Evolutionary conservation across 2,888 invertebrate genomes (phyloP).

Genomic region (Caenorhabditis sp.): DNA sequence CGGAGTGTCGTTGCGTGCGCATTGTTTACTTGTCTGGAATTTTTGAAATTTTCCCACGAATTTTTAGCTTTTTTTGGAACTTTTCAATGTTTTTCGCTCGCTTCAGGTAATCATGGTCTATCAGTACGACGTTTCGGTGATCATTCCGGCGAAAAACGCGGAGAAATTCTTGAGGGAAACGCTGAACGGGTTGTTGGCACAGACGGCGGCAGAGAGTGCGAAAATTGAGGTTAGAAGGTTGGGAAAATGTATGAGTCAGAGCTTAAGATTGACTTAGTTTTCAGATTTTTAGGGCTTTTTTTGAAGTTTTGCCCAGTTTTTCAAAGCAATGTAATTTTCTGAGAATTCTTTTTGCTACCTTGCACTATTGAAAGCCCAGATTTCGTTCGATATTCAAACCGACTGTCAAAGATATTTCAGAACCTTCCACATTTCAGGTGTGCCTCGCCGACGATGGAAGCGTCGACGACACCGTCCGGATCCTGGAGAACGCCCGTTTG

Average conservation of each 20-base stretch:
- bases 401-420: not conserved
- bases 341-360: too few species aligned
- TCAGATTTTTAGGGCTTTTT: too few species aligned
- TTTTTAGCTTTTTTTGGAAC: not conserved
- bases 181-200: slow-evolving; percentile 72
- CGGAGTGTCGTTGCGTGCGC: slow-evolving; percentile 33
- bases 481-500: slow-evolving; percentile 47
- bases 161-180: slow-evolving; percentile 71
- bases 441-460: slow-evolving; percentile 79
- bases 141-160: slow-evolving; percentile 78
- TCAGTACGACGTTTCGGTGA: slow-evolving; percentile 66
- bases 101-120: slow-evolving; percentile 11
- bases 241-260: too few species aligned
- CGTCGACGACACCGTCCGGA: slow-evolving; percentile 70
- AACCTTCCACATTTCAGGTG: slow-evolving; percentile 63
- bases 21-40: slow-evolving; percentile 8
- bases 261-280: too few species aligned
- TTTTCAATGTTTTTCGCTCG: not conserved
- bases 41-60: not conserved
- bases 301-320: not conserved
- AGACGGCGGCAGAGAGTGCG: slow-evolving; percentile 45
- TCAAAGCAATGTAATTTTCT: too few species aligned
- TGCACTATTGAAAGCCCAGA: too few species aligned
- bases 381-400: too few species aligned
- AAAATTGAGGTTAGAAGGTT: slow-evolving; percentile 44